Base-by-base conservation (phyloP, 2,888 invertebrate genomes). In the Thumatha senex region DNA sequence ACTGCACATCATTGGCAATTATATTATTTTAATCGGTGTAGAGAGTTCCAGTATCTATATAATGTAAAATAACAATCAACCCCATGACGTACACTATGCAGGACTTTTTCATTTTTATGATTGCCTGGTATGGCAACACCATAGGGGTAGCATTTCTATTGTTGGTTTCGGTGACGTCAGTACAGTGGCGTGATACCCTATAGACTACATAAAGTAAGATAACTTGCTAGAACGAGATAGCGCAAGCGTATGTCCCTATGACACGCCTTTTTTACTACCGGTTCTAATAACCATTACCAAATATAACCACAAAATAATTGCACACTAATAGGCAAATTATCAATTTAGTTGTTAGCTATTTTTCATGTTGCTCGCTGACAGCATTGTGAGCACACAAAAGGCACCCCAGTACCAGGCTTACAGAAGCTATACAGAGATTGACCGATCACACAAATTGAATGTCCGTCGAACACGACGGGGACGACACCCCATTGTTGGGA, bases 391-490 rank as follows among this genome's bases (percentile, higher is more conserved):
- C 64, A 72, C 67, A 88, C 87, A 89, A 87, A 80, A 76, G 84
- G 18, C 18, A 64, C 58, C 52, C 54, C 72, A 72, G 73, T 63
- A 83, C 86, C 76, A 82, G 82, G 85, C 76, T 66, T 72, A 71
- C 80, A 85, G 74, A 74, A 71, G 69, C 76, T 74, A 77, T 76
- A 75, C 67, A 80, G 82, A 82, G 84, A 86, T 86, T 86, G 86
- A 85, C 86, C 82, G 86, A 82, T 84, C 83, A 83, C 75, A 80
- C 84, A 87, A 89, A 89, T 89, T 89, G 87, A 87, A 87, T 83
- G 82, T 82, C 81, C 80, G 76, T 75, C 75, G 82, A 78, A 83
- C 82, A 83, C 74, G 76, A 69, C 69, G 70, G 70, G 74, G 76
- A 80, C 79, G 77, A 78, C 77, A 74, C 66, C 66, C 78, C 65